Conservation (phyloP, 2,888 invertebrate species). For the Pseudococcus viburni region DNA sequence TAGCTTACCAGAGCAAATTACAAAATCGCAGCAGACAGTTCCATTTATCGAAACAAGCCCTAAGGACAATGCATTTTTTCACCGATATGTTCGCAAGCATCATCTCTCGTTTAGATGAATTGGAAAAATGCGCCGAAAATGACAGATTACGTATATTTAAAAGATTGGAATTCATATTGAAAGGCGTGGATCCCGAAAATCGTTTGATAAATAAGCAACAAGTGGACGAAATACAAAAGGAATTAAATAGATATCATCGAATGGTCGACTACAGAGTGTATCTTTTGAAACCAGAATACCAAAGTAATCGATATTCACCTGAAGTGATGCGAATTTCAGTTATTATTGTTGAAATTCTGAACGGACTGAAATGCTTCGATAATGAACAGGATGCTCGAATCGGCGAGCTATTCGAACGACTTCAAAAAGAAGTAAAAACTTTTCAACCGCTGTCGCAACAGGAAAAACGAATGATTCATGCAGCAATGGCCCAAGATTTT, state of each 20-base stretch:
- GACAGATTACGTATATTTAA: background rate
- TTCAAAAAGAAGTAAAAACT: slow-evolving; percentile 68
- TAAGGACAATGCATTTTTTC: background rate
- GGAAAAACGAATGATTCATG: slow-evolving; percentile 74
- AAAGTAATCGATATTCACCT: background rate
- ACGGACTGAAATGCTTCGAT: slow-evolving; percentile 68
- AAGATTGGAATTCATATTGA: background rate
- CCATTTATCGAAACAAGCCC: background rate
- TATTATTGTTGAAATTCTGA: slow-evolving; percentile 67
- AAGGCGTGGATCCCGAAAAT: background rate
- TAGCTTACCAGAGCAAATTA: background rate
- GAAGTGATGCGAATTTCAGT: slow-evolving; percentile 39
- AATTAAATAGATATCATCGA: slow-evolving; percentile 57
- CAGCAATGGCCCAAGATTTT: slow-evolving; percentile 67
- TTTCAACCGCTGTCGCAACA: slow-evolving; percentile 71
- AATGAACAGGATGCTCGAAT: slow-evolving; percentile 67
- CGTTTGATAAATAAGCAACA: slow-evolving; percentile 57
- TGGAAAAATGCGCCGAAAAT: background rate
- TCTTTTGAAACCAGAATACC: background rate
- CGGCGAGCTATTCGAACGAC: slow-evolving; percentile 67
- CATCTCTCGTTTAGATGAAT: background rate
- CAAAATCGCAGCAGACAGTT: background rate
- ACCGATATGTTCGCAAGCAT: background rate
- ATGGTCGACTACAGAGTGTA: slow-evolving; percentile 52
- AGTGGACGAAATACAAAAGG: slow-evolving; percentile 50